Percentiles rank a stretch among this genome's conserved stretches.
Conservation (phyloP, 2,888 invertebrate genomes). For the Geophilus truncorum region DNA sequence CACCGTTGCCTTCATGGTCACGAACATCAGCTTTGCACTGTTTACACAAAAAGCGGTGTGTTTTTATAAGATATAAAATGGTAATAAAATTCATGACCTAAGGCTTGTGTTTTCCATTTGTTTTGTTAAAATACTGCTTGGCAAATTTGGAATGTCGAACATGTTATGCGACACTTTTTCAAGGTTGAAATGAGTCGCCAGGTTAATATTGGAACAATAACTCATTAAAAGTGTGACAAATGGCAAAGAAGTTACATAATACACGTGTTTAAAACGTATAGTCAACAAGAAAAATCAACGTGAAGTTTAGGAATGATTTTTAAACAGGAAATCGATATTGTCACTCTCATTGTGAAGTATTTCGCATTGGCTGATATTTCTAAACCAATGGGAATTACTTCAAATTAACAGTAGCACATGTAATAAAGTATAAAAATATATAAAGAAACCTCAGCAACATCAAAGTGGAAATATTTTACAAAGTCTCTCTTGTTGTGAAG, state of each 20-base stretch:
- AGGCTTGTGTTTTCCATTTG: background rate
- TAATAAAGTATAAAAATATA: background rate
- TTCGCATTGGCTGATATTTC: too few relatives aligned
- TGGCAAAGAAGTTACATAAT: too few relatives aligned
- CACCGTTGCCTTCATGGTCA: background rate
- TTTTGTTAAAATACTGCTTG: background rate
- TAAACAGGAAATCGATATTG: too few relatives aligned
- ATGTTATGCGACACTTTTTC: background rate
- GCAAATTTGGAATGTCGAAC: background rate
- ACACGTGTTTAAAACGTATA: too few relatives aligned
- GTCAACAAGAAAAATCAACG: too few relatives aligned
- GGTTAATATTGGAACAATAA: background rate
- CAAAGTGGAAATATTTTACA: too few relatives aligned
- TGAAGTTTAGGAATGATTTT: too few relatives aligned
- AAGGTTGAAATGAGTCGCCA: background rate
- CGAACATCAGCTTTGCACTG: background rate
- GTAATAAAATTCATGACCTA: background rate
- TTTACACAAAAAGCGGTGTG: background rate
- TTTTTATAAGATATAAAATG: background rate
- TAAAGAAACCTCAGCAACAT: background rate
- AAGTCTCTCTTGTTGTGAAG: too few relatives aligned
- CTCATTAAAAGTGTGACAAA: background rate
- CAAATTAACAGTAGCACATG: too few relatives aligned
- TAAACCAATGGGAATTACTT: too few relatives aligned
- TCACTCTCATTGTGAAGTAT: too few relatives aligned